These are phyloP conservation scores for Nephrocerus scutellatus DNA, from an alignment of 2,888 invertebrate species.

Conservation along the genomic window DNA sequence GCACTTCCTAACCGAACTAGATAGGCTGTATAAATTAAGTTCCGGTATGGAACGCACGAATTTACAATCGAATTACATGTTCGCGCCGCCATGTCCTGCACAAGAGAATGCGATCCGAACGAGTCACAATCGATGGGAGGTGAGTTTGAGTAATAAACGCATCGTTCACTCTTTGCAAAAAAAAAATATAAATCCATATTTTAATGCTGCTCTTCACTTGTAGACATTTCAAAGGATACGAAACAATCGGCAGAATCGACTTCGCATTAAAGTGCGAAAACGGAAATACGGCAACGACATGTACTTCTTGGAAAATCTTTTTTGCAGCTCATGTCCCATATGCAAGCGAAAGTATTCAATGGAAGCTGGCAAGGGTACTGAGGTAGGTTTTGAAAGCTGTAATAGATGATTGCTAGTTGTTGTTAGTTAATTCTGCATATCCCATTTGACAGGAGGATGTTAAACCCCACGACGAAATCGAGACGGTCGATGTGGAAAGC, in stretches of 20 bases:
- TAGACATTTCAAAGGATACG: slow-evolving; percentile 62
- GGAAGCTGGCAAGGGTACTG: slow-evolving; percentile 56
- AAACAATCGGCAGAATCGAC: slow-evolving; percentile 61
- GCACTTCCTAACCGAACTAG: slow-evolving; percentile 63
- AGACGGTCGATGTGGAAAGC: slow-evolving; percentile 62
- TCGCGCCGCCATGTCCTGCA: slow-evolving; percentile 43
- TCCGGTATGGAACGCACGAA: slow-evolving; percentile 48
- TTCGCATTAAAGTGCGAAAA: slow-evolving; percentile 60
- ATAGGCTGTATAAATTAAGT: slow-evolving; percentile 58
- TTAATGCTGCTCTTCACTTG: background rate
- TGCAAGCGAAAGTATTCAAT: slow-evolving; percentile 50
- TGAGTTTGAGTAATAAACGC: slow-evolving; percentile 33
- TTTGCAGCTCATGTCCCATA: slow-evolving; percentile 56
- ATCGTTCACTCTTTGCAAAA: too few species aligned
- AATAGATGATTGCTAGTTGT: too few species aligned
- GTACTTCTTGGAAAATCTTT: slow-evolving; percentile 46
- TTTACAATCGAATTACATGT: slow-evolving; percentile 45
- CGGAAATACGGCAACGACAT: slow-evolving; percentile 56
- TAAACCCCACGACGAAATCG: slow-evolving; percentile 55
- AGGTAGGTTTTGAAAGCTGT: slow-evolving; percentile 55
- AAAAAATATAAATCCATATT: background rate
- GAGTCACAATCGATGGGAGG: slow-evolving; percentile 60
- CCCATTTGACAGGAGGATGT: slow-evolving; percentile 28
- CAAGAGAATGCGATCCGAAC: slow-evolving; percentile 47
- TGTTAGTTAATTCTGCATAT: too few species aligned